These are phyloP conservation scores for Hippocampus zosterae DNA, from an alignment of 2,113 vertebrate species.

Conservation along the genomic window DNA sequence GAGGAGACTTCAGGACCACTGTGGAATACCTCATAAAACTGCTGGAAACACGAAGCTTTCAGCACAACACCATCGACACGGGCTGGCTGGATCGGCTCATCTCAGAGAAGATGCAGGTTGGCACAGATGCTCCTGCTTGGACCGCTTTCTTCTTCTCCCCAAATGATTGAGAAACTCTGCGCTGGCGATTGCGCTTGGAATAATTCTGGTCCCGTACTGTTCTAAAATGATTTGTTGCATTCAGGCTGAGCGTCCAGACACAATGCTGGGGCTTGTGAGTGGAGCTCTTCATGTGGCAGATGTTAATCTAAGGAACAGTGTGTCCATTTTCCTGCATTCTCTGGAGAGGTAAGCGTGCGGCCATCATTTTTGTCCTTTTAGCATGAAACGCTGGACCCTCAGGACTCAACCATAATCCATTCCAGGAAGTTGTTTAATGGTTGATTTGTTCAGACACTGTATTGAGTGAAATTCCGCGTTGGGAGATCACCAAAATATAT, in stretches of 20 bases:
- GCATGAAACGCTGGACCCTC: not conserved
- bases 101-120: constrained; percentile 97
- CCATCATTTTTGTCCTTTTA: not conserved
- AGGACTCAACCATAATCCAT: not conserved
- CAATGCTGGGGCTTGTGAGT: constrained; percentile 93
- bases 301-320: constrained; percentile 87
- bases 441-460: not conserved
- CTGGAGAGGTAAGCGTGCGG: constrained; percentile 82
- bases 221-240: constrained; percentile 26
- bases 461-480: not conserved
- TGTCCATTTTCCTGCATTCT: constrained; percentile 97
- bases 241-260: constrained; percentile 93
- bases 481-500: not conserved
- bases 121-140: not conserved
- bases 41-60: constrained; percentile 95
- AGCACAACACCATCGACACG: constrained; percentile 93
- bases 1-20: constrained; percentile 96
- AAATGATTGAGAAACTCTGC: not conserved
- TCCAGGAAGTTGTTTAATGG: not conserved
- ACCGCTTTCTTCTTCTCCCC: not conserved
- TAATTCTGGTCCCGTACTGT: not conserved
- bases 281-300: constrained; percentile 96
- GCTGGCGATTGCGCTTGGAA: not conserved
- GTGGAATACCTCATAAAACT: constrained; percentile 97
- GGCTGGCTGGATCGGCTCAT: constrained; percentile 97